Evolutionary conservation across 2,888 invertebrate genomes (phyloP).

Genomic region (Dascillus cervinus): DNA sequence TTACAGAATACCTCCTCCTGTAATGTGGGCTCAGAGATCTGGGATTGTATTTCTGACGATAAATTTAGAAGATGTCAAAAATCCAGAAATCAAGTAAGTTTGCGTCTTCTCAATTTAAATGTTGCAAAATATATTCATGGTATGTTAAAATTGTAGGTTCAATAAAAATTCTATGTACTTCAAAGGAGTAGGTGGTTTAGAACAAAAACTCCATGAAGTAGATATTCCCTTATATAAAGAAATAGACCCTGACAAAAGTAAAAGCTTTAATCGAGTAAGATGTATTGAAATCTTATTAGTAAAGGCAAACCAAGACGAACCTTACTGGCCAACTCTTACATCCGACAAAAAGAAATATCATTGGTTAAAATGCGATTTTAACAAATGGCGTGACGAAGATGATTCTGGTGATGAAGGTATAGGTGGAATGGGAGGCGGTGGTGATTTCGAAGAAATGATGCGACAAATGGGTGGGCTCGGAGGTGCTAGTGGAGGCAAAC

Average conservation of each 20-base stretch:
- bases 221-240: constrained; percentile 77
- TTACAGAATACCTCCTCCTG: constrained; percentile 62
- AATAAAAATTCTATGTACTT: constrained; percentile 69
- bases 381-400: constrained; percentile 96
- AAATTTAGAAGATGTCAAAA: constrained; percentile 82
- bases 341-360: constrained; percentile 83
- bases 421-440: constrained; percentile 45
- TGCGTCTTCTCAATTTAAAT: not conserved
- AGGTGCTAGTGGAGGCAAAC: constrained; percentile 51
- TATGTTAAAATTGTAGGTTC: constrained; percentile 43
- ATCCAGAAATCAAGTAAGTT: constrained; percentile 69
- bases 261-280: constrained; percentile 63
- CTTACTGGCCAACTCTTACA: constrained; percentile 84
- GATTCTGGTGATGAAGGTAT: constrained; percentile 75
- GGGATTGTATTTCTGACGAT: constrained; percentile 79
- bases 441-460: constrained; percentile 66
- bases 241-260: constrained; percentile 73
- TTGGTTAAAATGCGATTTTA: constrained; percentile 96
- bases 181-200: constrained; percentile 77
- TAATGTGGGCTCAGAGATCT: constrained; percentile 90
- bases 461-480: constrained; percentile 59
- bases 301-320: constrained; percentile 57
- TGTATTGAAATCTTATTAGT: constrained; percentile 67
- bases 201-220: constrained; percentile 79
- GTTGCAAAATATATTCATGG: not conserved